Percentiles rank a stretch among this genome's conserved stretches.
Conservation (phyloP, 2,888 invertebrate genomes). For the Galerucella nymphaeae region DNA sequence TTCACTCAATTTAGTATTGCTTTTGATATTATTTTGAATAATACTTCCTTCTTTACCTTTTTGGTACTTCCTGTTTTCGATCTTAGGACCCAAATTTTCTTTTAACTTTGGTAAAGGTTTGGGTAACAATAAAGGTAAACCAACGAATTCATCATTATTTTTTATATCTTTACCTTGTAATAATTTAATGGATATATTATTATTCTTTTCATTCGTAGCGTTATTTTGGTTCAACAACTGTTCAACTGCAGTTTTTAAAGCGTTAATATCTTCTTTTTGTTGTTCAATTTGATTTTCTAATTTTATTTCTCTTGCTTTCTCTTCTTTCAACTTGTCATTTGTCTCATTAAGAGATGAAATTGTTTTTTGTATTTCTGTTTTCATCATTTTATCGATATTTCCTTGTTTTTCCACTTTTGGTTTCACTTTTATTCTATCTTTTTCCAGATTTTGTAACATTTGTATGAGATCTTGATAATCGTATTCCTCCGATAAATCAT, state of each 20-base stretch:
- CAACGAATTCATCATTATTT: constrained; percentile 28
- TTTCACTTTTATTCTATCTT: background rate
- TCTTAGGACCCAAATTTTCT: background rate
- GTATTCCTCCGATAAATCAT: background rate
- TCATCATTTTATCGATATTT: background rate
- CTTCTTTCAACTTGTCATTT: constrained; percentile 40
- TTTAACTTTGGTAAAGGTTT: constrained; percentile 23
- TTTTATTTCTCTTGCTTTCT: constrained; percentile 46
- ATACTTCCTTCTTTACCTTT: background rate
- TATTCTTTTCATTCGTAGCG: background rate
- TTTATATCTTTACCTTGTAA: background rate
- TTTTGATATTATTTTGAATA: background rate
- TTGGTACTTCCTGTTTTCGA: background rate
- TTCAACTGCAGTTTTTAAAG: constrained; percentile 42
- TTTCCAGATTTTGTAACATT: constrained; percentile 10
- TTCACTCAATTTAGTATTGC: background rate
- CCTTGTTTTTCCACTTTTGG: background rate
- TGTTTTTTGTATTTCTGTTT: constrained; percentile 10
- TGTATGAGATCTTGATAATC: constrained; percentile 10
- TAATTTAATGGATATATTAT: background rate
- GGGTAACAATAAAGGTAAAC: constrained; percentile 29
- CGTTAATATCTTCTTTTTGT: constrained; percentile 46
- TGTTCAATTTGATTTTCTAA: constrained; percentile 50
- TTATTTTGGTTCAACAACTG: constrained; percentile 1
- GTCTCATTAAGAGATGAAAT: constrained; percentile 47